Base-by-base conservation (phyloP, 2,113 vertebrate species). In the Megaceryle maxima region DNA sequence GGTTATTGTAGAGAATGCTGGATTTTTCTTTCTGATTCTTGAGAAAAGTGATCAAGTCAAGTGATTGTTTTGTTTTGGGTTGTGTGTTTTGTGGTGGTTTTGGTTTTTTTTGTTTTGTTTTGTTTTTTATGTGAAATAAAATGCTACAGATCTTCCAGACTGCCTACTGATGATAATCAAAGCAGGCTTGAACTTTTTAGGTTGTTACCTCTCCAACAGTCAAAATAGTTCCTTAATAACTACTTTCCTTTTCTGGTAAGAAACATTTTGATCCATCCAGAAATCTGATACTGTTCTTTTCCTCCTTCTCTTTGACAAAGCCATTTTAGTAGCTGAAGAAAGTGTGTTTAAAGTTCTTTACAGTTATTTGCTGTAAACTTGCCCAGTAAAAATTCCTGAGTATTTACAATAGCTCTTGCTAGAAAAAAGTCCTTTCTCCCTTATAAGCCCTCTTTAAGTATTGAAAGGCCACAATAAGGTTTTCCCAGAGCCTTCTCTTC, bases 1-100 rank as follows among this genome's bases (percentile, higher is more conserved):
- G 19, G 25, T 15, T 63, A 14, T 43, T 88, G 9, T 6, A 53
- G 29, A 77, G 7, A 2, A 3, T 0, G 0, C 5, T 46, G 20
- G 9, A 26, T 29, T 73, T 77, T 87, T 74, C 37, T 64, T 66
- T 80, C 48, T 77, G 25, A 24, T 73, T 74, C 17, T 74, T 69
- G 46, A 63, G 50, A 84, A 69, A 62, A 4, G 5, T 66, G 64
- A 18, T 46, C 19, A 20, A 44, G 17, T 46, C 19, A 20, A 44
- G 44, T 46, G 17, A 9, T 8, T 44, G 16, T 44, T 44, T 44
- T 44, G 13, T 44, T 44, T 44, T 44, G 37, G 37, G 37, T 44
- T 44, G 43, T 44, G 15, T 17, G 43, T 8, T 46, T 19, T 46
- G 17, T 19, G 17, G 8, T 19, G 43, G 43, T 16, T 44, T 44